Evolutionary conservation across 2,797 vertebrate genomes (phyloP).

Genomic region (Ctenosaura bakeri): DNA sequence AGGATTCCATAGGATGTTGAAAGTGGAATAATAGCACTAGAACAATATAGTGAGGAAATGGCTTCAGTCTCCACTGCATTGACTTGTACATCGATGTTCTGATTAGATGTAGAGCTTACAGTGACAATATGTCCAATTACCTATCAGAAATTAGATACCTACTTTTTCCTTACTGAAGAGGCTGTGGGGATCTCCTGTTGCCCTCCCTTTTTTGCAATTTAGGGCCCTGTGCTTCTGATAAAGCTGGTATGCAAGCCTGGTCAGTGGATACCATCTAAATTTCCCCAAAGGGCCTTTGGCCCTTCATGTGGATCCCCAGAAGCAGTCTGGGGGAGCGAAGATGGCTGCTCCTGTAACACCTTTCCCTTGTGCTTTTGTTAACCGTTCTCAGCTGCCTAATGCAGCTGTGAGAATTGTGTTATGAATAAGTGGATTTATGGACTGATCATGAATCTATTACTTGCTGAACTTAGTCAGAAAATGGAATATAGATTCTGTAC

Average conservation of each 20-base stretch:
- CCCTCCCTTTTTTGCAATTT: neutral
- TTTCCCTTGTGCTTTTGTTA: neutral
- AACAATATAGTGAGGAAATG: too few relatives aligned
- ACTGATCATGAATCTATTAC: neutral
- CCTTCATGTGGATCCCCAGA: neutral
- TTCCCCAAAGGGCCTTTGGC: neutral
- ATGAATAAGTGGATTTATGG: neutral
- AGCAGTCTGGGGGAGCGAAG: neutral
- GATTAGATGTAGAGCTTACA: too few relatives aligned
- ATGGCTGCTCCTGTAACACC: neutral
- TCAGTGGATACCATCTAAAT: neutral
- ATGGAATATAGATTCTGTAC: constrained; percentile 12
- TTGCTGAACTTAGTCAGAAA: constrained; percentile 16
- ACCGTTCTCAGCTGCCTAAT: neutral
- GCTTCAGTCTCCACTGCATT: too few relatives aligned
- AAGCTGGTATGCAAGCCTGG: neutral
- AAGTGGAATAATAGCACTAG: too few relatives aligned
- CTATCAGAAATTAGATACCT: too few relatives aligned
- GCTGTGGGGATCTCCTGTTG: neutral
- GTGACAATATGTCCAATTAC: too few relatives aligned
- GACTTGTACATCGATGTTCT: too few relatives aligned
- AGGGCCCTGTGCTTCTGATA: neutral
- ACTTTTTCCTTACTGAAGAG: neutral
- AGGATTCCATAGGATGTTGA: too few relatives aligned
- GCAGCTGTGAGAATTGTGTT: neutral